Percentiles rank a stretch among this genome's conserved stretches.
Evolutionary conservation across 23 tunicate genomes (phyloP).

Genomic region (Trididemnum miniatum): DNA sequence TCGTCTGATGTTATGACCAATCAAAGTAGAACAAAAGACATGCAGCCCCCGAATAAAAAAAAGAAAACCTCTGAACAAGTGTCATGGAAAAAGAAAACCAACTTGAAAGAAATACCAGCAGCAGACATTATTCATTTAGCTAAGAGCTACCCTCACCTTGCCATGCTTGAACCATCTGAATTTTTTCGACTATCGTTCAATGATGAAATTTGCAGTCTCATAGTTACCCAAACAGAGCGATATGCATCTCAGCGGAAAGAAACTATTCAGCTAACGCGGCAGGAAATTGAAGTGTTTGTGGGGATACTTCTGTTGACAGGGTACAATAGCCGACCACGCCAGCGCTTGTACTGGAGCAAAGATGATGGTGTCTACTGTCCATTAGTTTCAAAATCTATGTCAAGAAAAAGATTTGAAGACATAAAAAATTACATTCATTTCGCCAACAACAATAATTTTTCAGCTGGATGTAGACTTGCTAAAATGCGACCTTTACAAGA

Average conservation of each 20-base stretch:
- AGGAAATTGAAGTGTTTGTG: background rate
- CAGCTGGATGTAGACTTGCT: slow-evolving; percentile 11
- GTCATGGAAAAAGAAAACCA: background rate
- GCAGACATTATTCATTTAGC: slow-evolving; percentile 8
- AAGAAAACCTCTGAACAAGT: background rate
- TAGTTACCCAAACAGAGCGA: slow-evolving; percentile 1
- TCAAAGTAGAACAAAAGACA: background rate
- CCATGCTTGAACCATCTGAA: slow-evolving; percentile 17
- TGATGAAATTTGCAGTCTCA: slow-evolving; percentile 5
- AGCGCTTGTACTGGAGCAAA: slow-evolving; percentile 26
- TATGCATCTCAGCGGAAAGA: slow-evolving; percentile 19
- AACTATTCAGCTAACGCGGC: background rate
- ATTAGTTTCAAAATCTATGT: slow-evolving; percentile 21
- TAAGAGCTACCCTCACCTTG: slow-evolving; percentile 23
- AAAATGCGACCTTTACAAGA: background rate
- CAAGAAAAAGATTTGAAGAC: slow-evolving; percentile 32
- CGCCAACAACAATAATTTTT: slow-evolving; percentile 13
- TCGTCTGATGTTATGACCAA: background rate
- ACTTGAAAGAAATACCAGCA: background rate
- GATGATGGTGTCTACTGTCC: background rate
- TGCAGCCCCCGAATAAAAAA: background rate
- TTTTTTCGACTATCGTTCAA: background rate
- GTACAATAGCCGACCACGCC: slow-evolving; percentile 17
- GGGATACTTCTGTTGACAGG: slow-evolving; percentile 22
- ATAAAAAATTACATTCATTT: slow-evolving; percentile 14